These are phyloP conservation scores for Cynaeus angustus DNA, from an alignment of 2,888 invertebrate genomes.

Conservation along the genomic window DNA sequence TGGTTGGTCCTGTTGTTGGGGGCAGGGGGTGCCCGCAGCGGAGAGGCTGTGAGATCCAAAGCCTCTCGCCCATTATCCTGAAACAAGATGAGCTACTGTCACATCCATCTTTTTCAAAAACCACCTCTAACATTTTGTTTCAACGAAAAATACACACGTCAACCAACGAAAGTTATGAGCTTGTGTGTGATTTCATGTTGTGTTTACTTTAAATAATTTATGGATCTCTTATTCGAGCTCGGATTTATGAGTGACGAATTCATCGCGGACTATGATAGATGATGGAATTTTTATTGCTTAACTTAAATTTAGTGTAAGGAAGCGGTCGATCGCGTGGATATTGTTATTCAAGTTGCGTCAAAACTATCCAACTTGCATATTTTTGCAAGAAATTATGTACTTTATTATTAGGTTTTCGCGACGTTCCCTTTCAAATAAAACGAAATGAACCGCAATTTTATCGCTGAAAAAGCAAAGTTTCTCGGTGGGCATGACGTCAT, in stretches of 20 bases:
- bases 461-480: constrained; percentile 4
- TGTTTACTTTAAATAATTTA: constrained; percentile 37
- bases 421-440: not conserved
- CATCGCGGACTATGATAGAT: constrained; percentile 16
- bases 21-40: constrained; percentile 86
- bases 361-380: constrained; percentile 37
- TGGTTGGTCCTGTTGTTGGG: constrained; percentile 77
- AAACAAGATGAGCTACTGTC: constrained; percentile 53
- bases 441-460: constrained; percentile 9
- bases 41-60: constrained; percentile 92
- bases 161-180: constrained; percentile 17
- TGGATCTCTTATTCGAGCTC: constrained; percentile 13
- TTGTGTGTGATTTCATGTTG: constrained; percentile 15
- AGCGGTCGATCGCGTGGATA: constrained; percentile 18
- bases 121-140: constrained; percentile 6
- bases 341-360: constrained; percentile 23
- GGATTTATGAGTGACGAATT: constrained; percentile 40
- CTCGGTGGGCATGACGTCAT: constrained; percentile 3
- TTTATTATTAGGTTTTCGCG: constrained; percentile 33
- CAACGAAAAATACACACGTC: constrained; percentile 18
- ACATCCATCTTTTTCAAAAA: constrained; percentile 3
- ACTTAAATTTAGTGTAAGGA: not conserved
- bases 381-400: constrained; percentile 40
- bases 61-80: constrained; percentile 94
- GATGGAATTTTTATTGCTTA: constrained; percentile 18